A percentile compares a stretch with the other conserved stretches of the same genome.
These are phyloP conservation scores for Tetragnatha montana DNA, from an alignment of 2,888 invertebrate species.

Conservation along the genomic window DNA sequence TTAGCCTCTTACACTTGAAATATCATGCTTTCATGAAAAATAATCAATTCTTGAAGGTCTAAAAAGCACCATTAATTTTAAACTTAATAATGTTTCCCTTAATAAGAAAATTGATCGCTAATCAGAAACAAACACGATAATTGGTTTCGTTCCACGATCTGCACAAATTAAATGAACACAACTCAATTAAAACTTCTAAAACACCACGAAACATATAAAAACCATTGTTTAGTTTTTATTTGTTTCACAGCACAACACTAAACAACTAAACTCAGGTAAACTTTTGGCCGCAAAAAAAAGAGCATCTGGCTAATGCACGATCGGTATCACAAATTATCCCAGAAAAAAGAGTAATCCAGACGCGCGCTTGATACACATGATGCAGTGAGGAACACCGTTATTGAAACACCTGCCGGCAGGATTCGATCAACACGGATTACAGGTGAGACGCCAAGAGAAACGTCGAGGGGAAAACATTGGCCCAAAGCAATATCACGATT, in stretches of 20 bases:
- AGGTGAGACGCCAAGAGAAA: not conserved
- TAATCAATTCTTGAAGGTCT: too few species aligned
- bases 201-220: too few species aligned
- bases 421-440: not conserved
- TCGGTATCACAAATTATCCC: not conserved
- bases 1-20: too few species aligned
- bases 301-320: constrained; percentile 5
- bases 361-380: not conserved
- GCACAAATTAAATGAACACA: too few species aligned
- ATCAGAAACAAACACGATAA: too few species aligned
- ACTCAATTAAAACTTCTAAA: too few species aligned
- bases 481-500: not conserved
- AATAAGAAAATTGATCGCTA: too few species aligned
- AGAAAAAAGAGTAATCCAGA: not conserved
- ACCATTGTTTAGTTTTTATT: not conserved
- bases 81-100: too few species aligned
- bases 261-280: not conserved
- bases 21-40: too few species aligned
- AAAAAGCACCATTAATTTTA: too few species aligned
- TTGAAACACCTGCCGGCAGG: constrained; percentile 18
- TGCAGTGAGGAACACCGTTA: not conserved
- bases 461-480: not conserved
- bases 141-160: too few species aligned
- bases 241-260: not conserved
- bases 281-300: not conserved